Evolutionary conservation across 2,797 vertebrate species (phyloP).

Genomic region (Crocidura indochinensis): DNA sequence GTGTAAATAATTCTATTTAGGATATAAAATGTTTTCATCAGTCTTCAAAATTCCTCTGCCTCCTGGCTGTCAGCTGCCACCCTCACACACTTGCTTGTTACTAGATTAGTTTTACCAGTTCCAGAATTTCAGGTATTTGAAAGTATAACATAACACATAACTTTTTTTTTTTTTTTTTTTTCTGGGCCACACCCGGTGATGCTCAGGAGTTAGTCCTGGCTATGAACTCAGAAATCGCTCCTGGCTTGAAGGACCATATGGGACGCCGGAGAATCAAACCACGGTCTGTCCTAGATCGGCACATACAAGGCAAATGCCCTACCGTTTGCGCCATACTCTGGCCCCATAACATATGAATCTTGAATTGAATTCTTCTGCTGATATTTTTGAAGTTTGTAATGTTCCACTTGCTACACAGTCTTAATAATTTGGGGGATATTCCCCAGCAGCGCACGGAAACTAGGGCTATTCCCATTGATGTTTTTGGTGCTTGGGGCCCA

Average conservation of each 20-base stretch:
- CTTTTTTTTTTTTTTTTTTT: neutral
- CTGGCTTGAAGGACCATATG: no score
- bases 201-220: no score
- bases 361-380: constrained; percentile 1
- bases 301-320: no score
- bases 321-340: no score
- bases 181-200: no score
- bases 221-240: no score
- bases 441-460: no score
- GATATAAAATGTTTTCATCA: neutral
- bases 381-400: neutral
- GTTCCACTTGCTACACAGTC: neutral
- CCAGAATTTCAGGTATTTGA: neutral
- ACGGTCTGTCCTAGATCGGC: no score
- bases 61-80: neutral
- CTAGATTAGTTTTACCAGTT: neutral
- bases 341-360: no score
- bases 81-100: neutral
- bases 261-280: no score
- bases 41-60: neutral
- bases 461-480: no score
- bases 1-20: neutral
- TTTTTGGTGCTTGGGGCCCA: no score
- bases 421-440: neutral
- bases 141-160: neutral